Evolutionary conservation across 2,888 invertebrate genomes (phyloP).

Genomic region (Tinea pellionella): DNA sequence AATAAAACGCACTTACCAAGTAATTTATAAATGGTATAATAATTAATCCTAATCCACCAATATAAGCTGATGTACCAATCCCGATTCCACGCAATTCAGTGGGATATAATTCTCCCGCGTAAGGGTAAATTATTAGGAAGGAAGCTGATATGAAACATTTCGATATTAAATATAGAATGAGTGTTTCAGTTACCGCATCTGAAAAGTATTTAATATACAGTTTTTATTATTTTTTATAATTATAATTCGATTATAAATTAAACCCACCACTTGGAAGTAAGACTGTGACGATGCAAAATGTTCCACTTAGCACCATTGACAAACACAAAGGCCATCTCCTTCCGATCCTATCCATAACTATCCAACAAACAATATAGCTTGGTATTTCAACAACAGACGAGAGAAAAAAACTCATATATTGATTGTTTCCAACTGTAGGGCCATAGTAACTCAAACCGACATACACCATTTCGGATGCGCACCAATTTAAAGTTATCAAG

Average conservation of each 20-base stretch:
- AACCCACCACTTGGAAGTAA: constrained; percentile 79
- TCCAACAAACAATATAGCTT: constrained; percentile 88
- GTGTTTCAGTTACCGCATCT: constrained; percentile 81
- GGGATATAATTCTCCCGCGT: constrained; percentile 92
- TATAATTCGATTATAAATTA: background rate
- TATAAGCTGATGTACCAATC: constrained; percentile 91
- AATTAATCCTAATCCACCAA: constrained; percentile 88
- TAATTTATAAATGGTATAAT: constrained; percentile 93
- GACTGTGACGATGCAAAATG: constrained; percentile 87
- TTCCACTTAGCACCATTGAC: constrained; percentile 86
- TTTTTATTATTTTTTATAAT: background rate
- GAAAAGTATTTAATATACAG: constrained; percentile 27
- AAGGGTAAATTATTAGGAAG: constrained; percentile 91
- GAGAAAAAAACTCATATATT: constrained; percentile 89
- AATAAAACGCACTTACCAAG: too few relatives aligned
- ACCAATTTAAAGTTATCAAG: constrained; percentile 89
- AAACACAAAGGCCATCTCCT: constrained; percentile 89
- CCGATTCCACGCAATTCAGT: constrained; percentile 90
- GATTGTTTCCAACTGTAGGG: constrained; percentile 87
- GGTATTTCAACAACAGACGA: constrained; percentile 91
- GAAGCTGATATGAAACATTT: constrained; percentile 92
- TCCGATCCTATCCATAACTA: constrained; percentile 89
- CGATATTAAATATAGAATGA: constrained; percentile 81
- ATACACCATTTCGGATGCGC: constrained; percentile 92
- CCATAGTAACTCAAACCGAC: constrained; percentile 93